A percentile compares a stretch with the other conserved stretches of the same genome.
These are phyloP conservation scores for Heliothis subflexa DNA, from an alignment of 1,140 invertebrate genomes.

Conservation along the genomic window DNA sequence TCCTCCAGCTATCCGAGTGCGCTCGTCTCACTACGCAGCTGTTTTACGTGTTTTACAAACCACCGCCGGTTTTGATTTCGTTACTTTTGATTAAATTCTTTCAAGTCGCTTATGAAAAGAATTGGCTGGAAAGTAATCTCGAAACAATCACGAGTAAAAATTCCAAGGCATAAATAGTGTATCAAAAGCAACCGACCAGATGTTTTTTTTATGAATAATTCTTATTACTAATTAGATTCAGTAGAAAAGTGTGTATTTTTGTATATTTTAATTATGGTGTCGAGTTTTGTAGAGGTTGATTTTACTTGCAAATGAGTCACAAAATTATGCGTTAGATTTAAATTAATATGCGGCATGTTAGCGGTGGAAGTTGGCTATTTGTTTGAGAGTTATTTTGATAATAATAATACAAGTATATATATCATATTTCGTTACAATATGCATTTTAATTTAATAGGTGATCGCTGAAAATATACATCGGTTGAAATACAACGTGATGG, in stretches of 20 bases:
- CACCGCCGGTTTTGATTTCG: too few relatives aligned
- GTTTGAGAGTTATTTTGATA: constrained; percentile 13
- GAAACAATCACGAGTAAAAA: background rate
- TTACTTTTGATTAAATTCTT: constrained; percentile 1
- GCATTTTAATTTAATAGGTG: constrained; percentile 15
- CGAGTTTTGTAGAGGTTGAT: constrained; percentile 43
- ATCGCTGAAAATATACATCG: too few relatives aligned
- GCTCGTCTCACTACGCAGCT: background rate
- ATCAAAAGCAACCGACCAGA: background rate
- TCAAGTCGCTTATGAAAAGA: background rate
- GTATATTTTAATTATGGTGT: constrained; percentile 41
- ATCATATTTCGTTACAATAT: background rate
- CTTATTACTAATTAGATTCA: constrained; percentile 1
- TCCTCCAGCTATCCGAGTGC: background rate
- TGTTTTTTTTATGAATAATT: constrained; percentile 41
- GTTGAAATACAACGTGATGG: background rate
- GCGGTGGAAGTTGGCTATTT: constrained; percentile 29
- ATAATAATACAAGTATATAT: background rate
- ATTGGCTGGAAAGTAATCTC: background rate
- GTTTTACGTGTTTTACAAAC: background rate
- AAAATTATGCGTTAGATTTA: constrained; percentile 62
- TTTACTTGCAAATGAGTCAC: constrained; percentile 62
- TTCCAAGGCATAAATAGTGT: background rate
- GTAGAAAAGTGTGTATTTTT: constrained; percentile 26
- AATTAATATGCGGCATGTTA: constrained; percentile 45